Percentiles rank a stretch among this genome's conserved stretches.
Conservation (phyloP, 2,888 invertebrate species). For the Drosophila koepferae region DNA sequence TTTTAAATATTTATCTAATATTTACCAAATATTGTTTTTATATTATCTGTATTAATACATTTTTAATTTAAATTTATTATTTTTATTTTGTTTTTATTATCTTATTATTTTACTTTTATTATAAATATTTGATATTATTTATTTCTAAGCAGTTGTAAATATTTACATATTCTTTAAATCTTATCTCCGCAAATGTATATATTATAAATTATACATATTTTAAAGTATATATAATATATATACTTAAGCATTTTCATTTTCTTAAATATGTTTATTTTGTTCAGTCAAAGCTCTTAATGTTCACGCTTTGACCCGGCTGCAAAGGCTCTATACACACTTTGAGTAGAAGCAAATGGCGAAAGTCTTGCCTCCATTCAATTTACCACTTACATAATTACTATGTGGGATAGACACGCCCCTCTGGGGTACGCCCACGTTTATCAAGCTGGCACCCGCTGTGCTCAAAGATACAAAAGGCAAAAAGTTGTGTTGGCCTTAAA, state of each 20-base stretch:
- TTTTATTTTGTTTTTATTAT: too few relatives aligned
- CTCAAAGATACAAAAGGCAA: constrained; percentile 39
- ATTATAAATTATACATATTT: background rate
- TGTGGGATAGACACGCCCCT: constrained; percentile 33
- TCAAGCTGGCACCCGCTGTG: constrained; percentile 48
- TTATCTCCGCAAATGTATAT: too few relatives aligned
- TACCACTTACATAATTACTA: constrained; percentile 63
- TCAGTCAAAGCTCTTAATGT: background rate
- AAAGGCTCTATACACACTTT: background rate
- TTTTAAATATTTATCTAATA: too few relatives aligned
- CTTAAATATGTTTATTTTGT: background rate
- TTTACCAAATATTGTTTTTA: too few relatives aligned
- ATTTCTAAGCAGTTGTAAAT: too few relatives aligned
- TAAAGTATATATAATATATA: background rate
- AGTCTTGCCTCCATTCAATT: constrained; percentile 37
- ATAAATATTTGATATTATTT: too few relatives aligned
- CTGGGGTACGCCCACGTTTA: constrained; percentile 52
- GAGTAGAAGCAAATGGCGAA: constrained; percentile 10
- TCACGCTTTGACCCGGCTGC: constrained; percentile 1
- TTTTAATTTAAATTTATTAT: too few relatives aligned
- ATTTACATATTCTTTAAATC: too few relatives aligned
- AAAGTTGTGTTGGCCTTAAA: constrained; percentile 60
- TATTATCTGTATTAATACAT: too few relatives aligned
- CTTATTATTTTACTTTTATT: too few relatives aligned
- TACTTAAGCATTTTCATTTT: background rate